These are phyloP conservation scores for Drosophila melanosoma DNA, from an alignment of 2,888 invertebrate species.

Conservation along the genomic window DNA sequence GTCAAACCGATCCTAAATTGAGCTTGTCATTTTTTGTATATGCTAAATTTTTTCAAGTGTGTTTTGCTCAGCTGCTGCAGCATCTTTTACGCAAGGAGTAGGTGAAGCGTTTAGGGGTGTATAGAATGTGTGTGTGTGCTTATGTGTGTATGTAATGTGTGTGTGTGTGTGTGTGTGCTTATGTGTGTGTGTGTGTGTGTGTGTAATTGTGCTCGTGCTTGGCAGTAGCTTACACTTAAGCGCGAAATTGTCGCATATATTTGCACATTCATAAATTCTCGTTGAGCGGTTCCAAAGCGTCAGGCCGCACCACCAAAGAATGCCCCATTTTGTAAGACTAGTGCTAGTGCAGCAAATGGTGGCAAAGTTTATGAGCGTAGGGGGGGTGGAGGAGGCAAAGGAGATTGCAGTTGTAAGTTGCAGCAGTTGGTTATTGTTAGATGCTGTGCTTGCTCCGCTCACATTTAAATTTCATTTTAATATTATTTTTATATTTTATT, in stretches of 20 bases:
- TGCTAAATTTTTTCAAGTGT: neutral
- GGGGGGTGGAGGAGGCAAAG: neutral
- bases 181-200: neutral
- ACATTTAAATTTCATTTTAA: slow-evolving; percentile 74
- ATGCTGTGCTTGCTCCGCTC: slow-evolving; percentile 30
- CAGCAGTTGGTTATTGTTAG: slow-evolving; percentile 9
- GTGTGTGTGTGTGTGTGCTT: neutral
- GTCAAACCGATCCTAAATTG: neutral
- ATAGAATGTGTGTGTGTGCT: neutral
- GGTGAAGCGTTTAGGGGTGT: neutral
- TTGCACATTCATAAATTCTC: slow-evolving; percentile 81
- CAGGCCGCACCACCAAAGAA: slow-evolving; percentile 58
- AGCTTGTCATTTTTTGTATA: neutral
- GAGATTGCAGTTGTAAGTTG: slow-evolving; percentile 28
- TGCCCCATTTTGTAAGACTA: slow-evolving; percentile 36
- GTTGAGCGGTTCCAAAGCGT: slow-evolving; percentile 78
- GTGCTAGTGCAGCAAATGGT: neutral
- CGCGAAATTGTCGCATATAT: slow-evolving; percentile 80
- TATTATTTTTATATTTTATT: slow-evolving; percentile 47
- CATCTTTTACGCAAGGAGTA: neutral
- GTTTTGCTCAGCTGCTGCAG: neutral
- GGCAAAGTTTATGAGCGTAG: neutral
- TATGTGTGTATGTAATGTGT: neutral
- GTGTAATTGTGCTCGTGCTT: neutral
- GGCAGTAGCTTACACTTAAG: slow-evolving; percentile 78